Evolutionary conservation across 2,797 vertebrate genomes (phyloP).

Genomic region (Carapus acus): DNA sequence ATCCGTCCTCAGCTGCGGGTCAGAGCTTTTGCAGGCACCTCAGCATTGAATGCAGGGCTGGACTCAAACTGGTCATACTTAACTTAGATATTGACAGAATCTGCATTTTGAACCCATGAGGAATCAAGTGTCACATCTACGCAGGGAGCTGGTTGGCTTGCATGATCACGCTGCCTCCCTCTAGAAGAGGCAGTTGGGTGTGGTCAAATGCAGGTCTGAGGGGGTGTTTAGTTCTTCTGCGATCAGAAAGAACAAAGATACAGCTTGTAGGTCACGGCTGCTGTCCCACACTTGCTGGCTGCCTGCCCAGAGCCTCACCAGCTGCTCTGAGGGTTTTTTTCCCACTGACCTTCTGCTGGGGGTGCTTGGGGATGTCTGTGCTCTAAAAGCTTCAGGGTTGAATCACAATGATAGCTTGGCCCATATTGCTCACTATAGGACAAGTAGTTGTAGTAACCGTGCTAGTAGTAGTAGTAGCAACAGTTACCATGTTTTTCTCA

Average conservation of each 20-base stretch:
- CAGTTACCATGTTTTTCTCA: too few relatives aligned
- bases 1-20: slow-evolving; percentile 17
- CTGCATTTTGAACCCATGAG: too few relatives aligned
- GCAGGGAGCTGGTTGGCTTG: too few relatives aligned
- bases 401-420: too few relatives aligned
- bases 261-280: slow-evolving; percentile 15
- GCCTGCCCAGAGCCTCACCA: slow-evolving; percentile 3
- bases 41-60: too few relatives aligned
- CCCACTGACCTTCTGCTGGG: neutral
- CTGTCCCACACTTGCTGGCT: slow-evolving; percentile 7
- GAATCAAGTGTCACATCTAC: too few relatives aligned
- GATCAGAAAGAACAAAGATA: slow-evolving; percentile 14
- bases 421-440: too few relatives aligned
- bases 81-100: too few relatives aligned
- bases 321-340: neutral
- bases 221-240: slow-evolving; percentile 7
- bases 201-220: slow-evolving; percentile 1
- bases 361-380: neutral
- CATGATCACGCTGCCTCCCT: neutral
- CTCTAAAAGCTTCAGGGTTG: neutral
- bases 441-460: too few relatives aligned
- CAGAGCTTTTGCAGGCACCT: too few relatives aligned
- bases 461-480: too few relatives aligned
- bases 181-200: neutral
- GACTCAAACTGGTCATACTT: too few relatives aligned